Percentiles rank a stretch among this genome's conserved stretches.
phyloP scores from a whole-genome alignment of 2,797 vertebrate species.

The Podargus strigoides region DNA sequence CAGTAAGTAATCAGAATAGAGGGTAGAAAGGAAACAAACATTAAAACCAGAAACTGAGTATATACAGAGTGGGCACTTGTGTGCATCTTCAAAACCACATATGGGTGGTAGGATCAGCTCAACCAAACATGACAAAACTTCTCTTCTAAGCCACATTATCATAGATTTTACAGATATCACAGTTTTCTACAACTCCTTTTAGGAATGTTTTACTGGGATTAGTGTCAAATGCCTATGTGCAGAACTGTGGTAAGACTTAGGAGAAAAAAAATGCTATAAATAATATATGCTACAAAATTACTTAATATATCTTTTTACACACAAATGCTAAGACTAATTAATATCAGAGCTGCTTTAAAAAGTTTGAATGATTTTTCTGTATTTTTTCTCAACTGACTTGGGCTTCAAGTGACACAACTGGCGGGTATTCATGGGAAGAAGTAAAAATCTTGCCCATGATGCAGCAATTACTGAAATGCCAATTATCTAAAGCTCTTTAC shows the following conservation, averaged over 20 bases:
- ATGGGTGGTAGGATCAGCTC: not conserved
- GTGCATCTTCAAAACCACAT: not conserved
- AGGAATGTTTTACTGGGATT: not conserved
- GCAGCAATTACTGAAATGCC: not conserved
- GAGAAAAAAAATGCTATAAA: not conserved
- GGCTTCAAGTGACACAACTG: not conserved
- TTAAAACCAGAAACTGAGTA: not conserved
- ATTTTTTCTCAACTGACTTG: not conserved
- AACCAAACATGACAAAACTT: not conserved
- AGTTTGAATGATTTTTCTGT: not conserved
- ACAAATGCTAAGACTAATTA: not conserved
- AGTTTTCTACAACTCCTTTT: not conserved
- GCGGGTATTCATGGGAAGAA: not conserved
- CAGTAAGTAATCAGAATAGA: conserved; percentile 22
- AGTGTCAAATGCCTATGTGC: not conserved
- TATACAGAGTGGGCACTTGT: not conserved
- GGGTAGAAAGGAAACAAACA: not conserved
- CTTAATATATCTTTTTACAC: not conserved
- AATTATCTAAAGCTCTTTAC: not conserved
- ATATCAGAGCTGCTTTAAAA: not conserved
- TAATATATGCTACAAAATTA: not conserved
- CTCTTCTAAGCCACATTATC: not conserved
- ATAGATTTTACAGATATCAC: not conserved
- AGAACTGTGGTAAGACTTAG: not conserved
- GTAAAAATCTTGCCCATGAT: not conserved